Conservation (phyloP, 2,797 vertebrate species). For the Tadarida brasiliensis region DNA sequence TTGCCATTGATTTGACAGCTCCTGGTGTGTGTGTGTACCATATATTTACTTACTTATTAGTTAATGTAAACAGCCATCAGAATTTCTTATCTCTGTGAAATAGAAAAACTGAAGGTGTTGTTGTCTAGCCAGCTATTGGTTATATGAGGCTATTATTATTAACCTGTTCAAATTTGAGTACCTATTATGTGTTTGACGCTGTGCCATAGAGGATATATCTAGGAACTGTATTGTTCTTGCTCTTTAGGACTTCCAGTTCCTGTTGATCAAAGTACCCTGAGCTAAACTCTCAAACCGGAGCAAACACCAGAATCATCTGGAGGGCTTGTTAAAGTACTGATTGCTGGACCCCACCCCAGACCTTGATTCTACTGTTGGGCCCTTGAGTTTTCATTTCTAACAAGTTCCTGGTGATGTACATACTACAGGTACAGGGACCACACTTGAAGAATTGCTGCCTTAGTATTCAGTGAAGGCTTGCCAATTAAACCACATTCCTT, state of each 20-base stretch:
- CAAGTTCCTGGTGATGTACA: neutral
- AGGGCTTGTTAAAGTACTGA: neutral
- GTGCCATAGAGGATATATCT: neutral
- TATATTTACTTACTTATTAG: neutral
- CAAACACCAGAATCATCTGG: neutral
- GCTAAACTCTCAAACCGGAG: neutral
- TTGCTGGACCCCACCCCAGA: neutral
- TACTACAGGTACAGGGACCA: neutral
- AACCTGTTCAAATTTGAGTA: neutral
- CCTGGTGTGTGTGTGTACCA: neutral
- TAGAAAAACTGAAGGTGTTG: neutral
- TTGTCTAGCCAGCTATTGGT: neutral
- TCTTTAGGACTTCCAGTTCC: neutral
- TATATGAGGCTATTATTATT: constrained; percentile 12
- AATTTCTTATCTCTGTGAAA: constrained; percentile 10
- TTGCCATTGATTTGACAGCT: neutral
- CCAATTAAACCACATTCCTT: neutral
- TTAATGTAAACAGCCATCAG: neutral
- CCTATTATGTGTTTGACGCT: neutral
- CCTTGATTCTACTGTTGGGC: neutral
- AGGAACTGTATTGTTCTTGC: neutral
- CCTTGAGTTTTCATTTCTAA: neutral
- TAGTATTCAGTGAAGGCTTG: neutral
- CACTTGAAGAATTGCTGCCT: neutral
- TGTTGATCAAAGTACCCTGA: neutral